A percentile compares a stretch with the other conserved stretches of the same genome.
These are phyloP conservation scores for Chouioia cunea DNA, from an alignment of 2,888 invertebrate genomes.

Conservation along the genomic window DNA sequence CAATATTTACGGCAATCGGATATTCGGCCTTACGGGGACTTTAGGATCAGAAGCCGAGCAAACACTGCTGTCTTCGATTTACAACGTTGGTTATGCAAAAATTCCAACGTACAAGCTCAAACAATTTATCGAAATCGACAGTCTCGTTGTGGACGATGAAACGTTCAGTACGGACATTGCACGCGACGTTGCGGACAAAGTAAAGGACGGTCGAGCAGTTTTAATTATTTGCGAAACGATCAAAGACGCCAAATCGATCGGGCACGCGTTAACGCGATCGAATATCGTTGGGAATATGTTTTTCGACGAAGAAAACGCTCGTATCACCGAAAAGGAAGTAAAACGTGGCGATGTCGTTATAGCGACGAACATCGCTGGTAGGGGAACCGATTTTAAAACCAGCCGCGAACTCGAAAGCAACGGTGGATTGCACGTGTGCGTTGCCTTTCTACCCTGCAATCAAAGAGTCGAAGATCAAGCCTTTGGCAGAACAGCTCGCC, in stretches of 20 bases:
- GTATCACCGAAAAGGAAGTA: not conserved
- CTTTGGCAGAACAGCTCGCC: conserved; percentile 63
- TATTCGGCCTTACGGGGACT: conserved; percentile 17
- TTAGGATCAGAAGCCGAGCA: not conserved
- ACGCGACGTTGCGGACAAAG: conserved; percentile 37
- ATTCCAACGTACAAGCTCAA: conserved; percentile 10
- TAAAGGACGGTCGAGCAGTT: conserved; percentile 52
- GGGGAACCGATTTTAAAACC: conserved; percentile 64
- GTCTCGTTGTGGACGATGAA: conserved; percentile 41
- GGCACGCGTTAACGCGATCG: too few species aligned
- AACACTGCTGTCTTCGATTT: not conserved
- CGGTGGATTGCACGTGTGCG: conserved; percentile 65
- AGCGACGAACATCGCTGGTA: conserved; percentile 65
- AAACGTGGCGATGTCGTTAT: conserved; percentile 56
- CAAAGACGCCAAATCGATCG: too few species aligned
- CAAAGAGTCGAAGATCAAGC: conserved; percentile 64
- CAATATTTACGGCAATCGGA: not conserved
- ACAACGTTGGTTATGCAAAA: conserved; percentile 7
- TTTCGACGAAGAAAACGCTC: conserved; percentile 34
- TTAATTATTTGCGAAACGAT: conserved; percentile 50
- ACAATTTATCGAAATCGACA: conserved; percentile 43
- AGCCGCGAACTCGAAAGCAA: conserved; percentile 50
- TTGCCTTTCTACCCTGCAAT: conserved; percentile 65
- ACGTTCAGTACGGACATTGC: conserved; percentile 4
- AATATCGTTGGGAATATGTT: too few species aligned